Evolutionary conservation across 2,888 invertebrate species (phyloP).

Genomic region (Nephrotoma appendiculata): DNA sequence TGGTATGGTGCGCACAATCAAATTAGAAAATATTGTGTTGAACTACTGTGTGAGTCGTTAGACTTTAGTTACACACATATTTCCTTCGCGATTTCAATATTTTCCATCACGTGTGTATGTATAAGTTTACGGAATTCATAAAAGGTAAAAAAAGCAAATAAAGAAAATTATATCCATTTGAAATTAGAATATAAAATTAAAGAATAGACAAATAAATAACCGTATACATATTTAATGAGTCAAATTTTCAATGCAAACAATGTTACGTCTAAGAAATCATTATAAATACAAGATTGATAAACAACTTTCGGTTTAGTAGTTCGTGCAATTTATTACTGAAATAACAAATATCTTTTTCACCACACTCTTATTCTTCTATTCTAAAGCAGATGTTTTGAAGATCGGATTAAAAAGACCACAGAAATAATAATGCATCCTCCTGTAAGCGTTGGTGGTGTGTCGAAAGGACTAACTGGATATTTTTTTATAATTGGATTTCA

Average conservation of each 20-base stretch:
- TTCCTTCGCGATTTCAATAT: background rate
- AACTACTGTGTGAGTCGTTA: background rate
- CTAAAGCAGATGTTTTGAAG: background rate
- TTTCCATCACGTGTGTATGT: background rate
- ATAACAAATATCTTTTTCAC: background rate
- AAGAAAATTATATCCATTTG: background rate
- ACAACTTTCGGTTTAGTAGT: background rate
- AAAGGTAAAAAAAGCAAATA: background rate
- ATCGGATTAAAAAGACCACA: background rate
- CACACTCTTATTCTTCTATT: background rate
- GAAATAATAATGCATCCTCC: background rate
- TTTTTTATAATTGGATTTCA: slow-evolving; percentile 34
- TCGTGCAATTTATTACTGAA: background rate
- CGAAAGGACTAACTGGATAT: slow-evolving; percentile 23
- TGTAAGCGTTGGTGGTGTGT: background rate
- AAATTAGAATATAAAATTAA: background rate
- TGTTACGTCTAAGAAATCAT: background rate
- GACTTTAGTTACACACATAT: background rate
- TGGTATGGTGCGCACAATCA: too few relatives aligned
- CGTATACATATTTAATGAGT: background rate
- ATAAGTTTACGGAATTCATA: background rate
- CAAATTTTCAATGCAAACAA: background rate
- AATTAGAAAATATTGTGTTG: background rate
- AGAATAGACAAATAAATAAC: background rate
- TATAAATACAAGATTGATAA: background rate